phyloP scores from a whole-genome alignment of 2,888 invertebrate genomes.

The Eilema sororculum region DNA sequence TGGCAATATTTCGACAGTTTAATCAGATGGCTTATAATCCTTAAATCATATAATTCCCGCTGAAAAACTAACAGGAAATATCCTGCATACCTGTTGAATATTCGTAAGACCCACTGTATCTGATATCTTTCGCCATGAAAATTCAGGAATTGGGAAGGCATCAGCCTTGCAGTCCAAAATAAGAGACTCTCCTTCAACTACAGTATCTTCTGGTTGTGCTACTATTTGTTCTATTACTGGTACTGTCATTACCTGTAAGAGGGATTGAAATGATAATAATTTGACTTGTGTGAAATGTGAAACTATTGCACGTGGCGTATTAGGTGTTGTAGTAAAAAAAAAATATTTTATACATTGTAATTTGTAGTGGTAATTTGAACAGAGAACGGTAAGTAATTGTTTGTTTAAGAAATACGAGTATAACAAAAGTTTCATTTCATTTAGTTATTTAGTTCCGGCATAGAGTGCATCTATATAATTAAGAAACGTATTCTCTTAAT shows the following conservation, averaged over 20 bases:
- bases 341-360: too few relatives aligned
- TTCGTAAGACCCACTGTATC: slow-evolving; percentile 48
- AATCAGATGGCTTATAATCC: not conserved
- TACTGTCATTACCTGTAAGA: slow-evolving; percentile 65
- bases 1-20: not conserved
- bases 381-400: too few relatives aligned
- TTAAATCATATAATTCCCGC: not conserved
- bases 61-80: not conserved
- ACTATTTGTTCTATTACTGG: slow-evolving; percentile 64
- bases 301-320: too few relatives aligned
- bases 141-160: slow-evolving; percentile 69
- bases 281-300: too few relatives aligned
- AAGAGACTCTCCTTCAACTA: slow-evolving; percentile 59
- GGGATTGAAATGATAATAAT: not conserved
- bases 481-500: too few relatives aligned
- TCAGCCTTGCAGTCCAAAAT: slow-evolving; percentile 69
- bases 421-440: too few relatives aligned
- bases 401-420: too few relatives aligned
- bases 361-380: too few relatives aligned
- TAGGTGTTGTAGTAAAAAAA: too few relatives aligned
- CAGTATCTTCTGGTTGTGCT: slow-evolving; percentile 57
- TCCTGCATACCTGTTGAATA: not conserved
- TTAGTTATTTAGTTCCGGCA: too few relatives aligned
- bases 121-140: slow-evolving; percentile 66
- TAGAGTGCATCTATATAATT: too few relatives aligned